Base-by-base conservation (phyloP, 2,113 vertebrate species). In the Leucosticte australis region DNA sequence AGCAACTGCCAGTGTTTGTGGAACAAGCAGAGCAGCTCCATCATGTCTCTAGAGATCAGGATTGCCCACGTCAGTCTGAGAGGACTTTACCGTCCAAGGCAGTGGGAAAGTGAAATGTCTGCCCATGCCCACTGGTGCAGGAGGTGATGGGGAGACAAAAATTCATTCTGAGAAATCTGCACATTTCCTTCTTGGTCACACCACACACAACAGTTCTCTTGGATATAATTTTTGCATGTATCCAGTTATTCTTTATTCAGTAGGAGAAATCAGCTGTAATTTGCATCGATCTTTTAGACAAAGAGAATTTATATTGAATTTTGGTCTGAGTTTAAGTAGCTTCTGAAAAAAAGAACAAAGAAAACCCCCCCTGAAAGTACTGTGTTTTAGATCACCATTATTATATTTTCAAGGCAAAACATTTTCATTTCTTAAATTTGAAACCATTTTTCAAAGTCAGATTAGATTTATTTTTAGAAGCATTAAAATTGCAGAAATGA, bases 331-430 rank as follows among this genome's bases (percentile, higher is more conserved):
- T 12, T 71, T 50, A 46, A 83, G n/a, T 7, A 41, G 20, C 6
- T 80, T 69, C 28, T 37, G 28, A 0, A 42, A 39, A 39, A 30
- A 59, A 19, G 27, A 10, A 30, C 2, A 19, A 33, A 3, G 5
- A 12, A 6, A 37, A 14, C 22, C 2, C 2, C 0, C 5, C 7
- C 35, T 5, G 7, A 64, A 70, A 9, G 26, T 9, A 49, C 7
- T 41, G 5, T 39, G 6, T 20, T 59, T 70, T 91, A 83, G 15
- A 67, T 41, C 14, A 50, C 8, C 8, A 17, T 69, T 76, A 52
- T 69, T 78, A 30, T 17, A 52, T 79, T 79, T 93, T 56, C 27
- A 60, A 60, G 67, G 12, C 3, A 64, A 85, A 87, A 85, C 3
- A 24, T 42, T 89, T 91, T 26, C 0, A 59, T 46, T 74, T 73